Base-by-base conservation (phyloP, 2,888 invertebrate species). In the Dasypolia templi region DNA sequence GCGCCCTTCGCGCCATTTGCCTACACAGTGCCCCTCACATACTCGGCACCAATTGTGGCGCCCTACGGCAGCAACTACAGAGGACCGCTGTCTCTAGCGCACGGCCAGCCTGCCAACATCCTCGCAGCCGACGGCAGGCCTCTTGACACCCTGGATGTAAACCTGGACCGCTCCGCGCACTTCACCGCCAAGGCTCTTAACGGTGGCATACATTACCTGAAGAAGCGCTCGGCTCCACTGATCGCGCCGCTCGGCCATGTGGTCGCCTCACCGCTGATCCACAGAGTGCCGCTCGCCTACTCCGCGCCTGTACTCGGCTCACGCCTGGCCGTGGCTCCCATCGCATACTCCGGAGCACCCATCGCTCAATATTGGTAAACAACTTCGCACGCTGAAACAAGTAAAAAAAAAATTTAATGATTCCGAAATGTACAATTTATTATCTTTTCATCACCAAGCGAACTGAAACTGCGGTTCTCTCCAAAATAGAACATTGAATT, bases 41-140 rank as follows among this genome's bases (percentile, higher is more conserved):
- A 92, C 87, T 68, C 88, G 49, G 78, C 92, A 62, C 86, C 92
- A 0, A 49, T 89, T 51, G 58, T 89, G 72, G 82, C 89, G 35
- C 91, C 92, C 79, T 79, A 59, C 46, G 35, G 32, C 39, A 94
- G 22, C 42, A 94, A 94, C 91, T 94, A 94, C 90, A 91, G 93
- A 78, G 94, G 93, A 19, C 95, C 95, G 12, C 88, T 94, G 82
- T 95, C 95, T 7, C 92, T 95, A 66, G 94, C 94, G 3, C 95
- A 95, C 11, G 94, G 94, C 55, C 95, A 95, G 86, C 95, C 95
- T 55, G 95, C 95, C 77, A 93, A 91, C 89, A 92, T 95, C 79
- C 82, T 95, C 77, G 94, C 91, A 2, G 91, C 93, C 61, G 95
- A 95, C 82, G 95, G 95, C 88, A 94, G 94, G 85, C 95, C 95